Evolutionary conservation across 1,140 invertebrate species (phyloP).

Genomic region (Dolichoris vasculosae): DNA sequence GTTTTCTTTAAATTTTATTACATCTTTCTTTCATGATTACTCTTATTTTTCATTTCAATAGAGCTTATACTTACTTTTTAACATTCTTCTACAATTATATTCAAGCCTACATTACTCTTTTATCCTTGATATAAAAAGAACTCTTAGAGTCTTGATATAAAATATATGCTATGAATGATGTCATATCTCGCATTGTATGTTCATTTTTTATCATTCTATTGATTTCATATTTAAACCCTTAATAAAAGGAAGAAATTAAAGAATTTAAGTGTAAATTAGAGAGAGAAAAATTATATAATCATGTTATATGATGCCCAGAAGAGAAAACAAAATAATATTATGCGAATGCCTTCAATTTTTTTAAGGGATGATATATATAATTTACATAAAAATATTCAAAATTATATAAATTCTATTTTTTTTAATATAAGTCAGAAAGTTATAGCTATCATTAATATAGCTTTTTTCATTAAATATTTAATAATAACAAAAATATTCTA

Average conservation of each 20-base stretch:
- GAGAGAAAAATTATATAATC: too few species aligned
- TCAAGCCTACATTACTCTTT: neutral
- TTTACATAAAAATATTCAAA: too few species aligned
- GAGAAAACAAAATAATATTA: too few species aligned
- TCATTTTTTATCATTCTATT: neutral
- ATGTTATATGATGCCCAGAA: too few species aligned
- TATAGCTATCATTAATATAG: too few species aligned
- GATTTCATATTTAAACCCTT: neutral
- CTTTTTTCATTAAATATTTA: too few species aligned
- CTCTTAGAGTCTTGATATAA: neutral
- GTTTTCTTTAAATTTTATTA: neutral
- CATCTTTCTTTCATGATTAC: neutral
- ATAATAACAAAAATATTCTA: too few species aligned
- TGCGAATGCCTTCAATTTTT: too few species aligned
- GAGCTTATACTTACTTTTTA: neutral
- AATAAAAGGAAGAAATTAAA: neutral
- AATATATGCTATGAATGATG: neutral
- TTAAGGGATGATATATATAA: too few species aligned
- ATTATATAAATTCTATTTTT: too few species aligned
- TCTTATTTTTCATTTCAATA: neutral
- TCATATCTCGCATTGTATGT: neutral
- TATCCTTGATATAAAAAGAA: neutral
- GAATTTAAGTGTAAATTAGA: neutral
- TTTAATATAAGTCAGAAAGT: too few species aligned
- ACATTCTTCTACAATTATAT: neutral